Percentiles rank a stretch among this genome's conserved stretches.
Evolutionary conservation across 2,113 vertebrate genomes (phyloP).

Genomic region (Carassius gibelio): DNA sequence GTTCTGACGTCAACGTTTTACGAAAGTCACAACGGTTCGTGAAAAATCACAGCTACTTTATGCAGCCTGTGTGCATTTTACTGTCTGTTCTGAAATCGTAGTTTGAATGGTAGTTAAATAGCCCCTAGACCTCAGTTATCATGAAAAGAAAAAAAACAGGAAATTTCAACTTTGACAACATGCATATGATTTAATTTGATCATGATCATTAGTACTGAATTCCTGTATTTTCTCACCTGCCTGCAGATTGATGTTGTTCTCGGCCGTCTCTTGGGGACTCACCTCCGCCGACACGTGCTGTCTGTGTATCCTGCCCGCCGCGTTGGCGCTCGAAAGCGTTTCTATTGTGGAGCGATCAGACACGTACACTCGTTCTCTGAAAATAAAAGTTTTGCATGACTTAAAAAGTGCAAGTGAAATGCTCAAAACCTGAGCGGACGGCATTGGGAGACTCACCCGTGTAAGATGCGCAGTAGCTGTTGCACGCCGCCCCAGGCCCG

Average conservation of each 20-base stretch:
- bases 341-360: slow-evolving; percentile 80
- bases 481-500: slow-evolving; percentile 88
- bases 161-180: too few relatives aligned
- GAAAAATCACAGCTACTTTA: too few relatives aligned
- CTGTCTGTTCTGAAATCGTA: too few relatives aligned
- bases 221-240: slow-evolving; percentile 71
- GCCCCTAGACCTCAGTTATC: too few relatives aligned
- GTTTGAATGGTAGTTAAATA: too few relatives aligned
- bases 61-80: too few relatives aligned
- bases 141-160: too few relatives aligned
- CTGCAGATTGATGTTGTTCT: slow-evolving; percentile 81
- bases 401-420: not conserved
- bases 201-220: not conserved
- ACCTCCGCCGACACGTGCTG: slow-evolving; percentile 75
- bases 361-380: slow-evolving; percentile 78
- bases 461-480: slow-evolving; percentile 85
- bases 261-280: slow-evolving; percentile 78
- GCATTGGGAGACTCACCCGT: slow-evolving; percentile 69
- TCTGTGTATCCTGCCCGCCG: slow-evolving; percentile 76
- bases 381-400: slow-evolving; percentile 1
- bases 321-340: slow-evolving; percentile 82
- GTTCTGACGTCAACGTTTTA: too few relatives aligned
- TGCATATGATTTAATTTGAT: not conserved
- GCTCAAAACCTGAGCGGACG: not conserved
- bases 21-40: too few relatives aligned